Evolutionary conservation across 2,113 vertebrate species (phyloP), one percentile per base, ranked within the genome.

Genomic region (Loxodonta africana): DNA sequence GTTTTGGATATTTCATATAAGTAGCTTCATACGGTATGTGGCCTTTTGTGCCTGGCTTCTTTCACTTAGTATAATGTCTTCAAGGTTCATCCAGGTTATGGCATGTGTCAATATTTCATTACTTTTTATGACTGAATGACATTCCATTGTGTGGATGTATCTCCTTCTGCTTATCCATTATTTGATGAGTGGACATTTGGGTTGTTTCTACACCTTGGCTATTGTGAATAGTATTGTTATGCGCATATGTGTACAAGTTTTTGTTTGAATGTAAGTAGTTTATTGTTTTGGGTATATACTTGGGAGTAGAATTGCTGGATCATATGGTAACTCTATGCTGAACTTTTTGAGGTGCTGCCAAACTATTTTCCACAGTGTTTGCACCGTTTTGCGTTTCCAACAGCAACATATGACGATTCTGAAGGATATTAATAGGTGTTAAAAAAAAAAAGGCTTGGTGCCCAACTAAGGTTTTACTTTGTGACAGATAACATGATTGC

Each of bases 1-100:
- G 8, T n/a, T 92, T 67, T 67, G n/a, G 12, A 63, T 60, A 96
- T 94, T 92, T 94, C 21, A 51, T 80, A 30, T 23, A 33, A 83
- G 23, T 37, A 25, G 14, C 63, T 25, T 44, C 10, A 60, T 14
- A 65, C 0, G 86, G 6, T 26, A 4, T 76, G 10, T 71, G 1
- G 5, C 25, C 83, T 63, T 21, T 41, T 57, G 53, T 57, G 53
- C 15, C 53, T 15, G 53, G 15, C 11, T 57, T 30, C 18, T 30
- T 90, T 48, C 17, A 65, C 30, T 33, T 60, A 77, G 37, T 1
- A 21, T 26, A 65, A 30, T 17, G 23, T 62, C 86, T 90, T 88
- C 28, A 57, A 85, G 51, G 0, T 53, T 67, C n/a, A 30, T 51
- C 20, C 26, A 11, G 57, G 2, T n/a, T 23, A 48, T 74, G 10